These are phyloP conservation scores for Cebidichthys violaceus DNA, from an alignment of 2,113 vertebrate species.

Conservation along the genomic window DNA sequence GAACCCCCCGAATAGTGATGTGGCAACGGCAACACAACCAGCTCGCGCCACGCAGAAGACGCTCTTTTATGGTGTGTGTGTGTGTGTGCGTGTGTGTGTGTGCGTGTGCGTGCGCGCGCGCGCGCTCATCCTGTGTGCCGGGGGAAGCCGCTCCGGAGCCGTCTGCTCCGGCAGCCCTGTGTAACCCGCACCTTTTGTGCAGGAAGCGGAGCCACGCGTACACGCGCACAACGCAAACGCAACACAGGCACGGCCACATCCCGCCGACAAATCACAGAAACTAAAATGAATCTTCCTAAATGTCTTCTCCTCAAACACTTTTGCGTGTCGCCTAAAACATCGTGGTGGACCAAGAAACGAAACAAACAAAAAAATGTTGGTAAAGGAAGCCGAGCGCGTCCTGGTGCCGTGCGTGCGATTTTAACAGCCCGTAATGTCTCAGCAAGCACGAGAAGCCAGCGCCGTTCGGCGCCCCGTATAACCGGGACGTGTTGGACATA, in stretches of 20 bases:
- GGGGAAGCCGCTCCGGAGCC: constrained; percentile 25
- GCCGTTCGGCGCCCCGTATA: neutral
- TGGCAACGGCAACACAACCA: neutral
- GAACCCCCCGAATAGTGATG: neutral
- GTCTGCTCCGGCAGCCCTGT: constrained; percentile 21
- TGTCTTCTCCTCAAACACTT: constrained; percentile 10
- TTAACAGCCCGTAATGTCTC: constrained; percentile 58
- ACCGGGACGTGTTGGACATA: constrained; percentile 75
- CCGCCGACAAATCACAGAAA: neutral
- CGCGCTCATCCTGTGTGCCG: constrained; percentile 22
- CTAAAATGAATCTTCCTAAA: neutral
- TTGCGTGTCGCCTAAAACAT: neutral
- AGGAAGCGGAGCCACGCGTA: constrained; percentile 47
- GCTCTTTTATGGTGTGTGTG: constrained; percentile 42
- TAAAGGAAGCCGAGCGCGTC: constrained; percentile 30
- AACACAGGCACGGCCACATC: constrained; percentile 19
- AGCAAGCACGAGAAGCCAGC: constrained; percentile 11
- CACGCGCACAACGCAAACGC: constrained; percentile 26
- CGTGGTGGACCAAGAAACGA: neutral
- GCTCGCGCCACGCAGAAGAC: constrained; percentile 43
- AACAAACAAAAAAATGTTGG: neutral
- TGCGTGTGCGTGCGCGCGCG: no score
- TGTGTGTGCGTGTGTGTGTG: no score
- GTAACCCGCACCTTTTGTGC: constrained; percentile 76
- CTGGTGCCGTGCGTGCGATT: neutral